Evolutionary conservation across 1,140 invertebrate species (phyloP).

Genomic region (Cotesia glomerata): DNA sequence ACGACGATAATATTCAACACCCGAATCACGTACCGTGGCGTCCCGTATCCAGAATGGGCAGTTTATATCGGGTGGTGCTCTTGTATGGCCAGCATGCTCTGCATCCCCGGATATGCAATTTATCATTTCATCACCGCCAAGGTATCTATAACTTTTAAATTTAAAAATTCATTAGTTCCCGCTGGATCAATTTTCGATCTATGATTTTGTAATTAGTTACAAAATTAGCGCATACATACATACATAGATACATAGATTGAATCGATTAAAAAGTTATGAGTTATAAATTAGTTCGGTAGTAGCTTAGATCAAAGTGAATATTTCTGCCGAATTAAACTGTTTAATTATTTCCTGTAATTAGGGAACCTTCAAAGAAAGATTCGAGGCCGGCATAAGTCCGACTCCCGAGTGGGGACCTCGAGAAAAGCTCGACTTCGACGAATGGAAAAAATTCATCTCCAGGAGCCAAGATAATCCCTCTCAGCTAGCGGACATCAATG

Average conservation of each 20-base stretch:
- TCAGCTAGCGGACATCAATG: conserved; percentile 34
- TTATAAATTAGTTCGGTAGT: not conserved
- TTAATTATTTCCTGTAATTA: conserved; percentile 26
- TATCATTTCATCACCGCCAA: conserved; percentile 51
- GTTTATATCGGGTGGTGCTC: conserved; percentile 69
- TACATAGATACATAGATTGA: not conserved
- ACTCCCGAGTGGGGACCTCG: conserved; percentile 49
- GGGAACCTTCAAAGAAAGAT: conserved; percentile 45
- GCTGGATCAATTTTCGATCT: too few species aligned
- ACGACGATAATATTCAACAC: conserved; percentile 67
- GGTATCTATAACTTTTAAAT: conserved; percentile 33
- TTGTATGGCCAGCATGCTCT: conserved; percentile 67
- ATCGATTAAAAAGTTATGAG: not conserved
- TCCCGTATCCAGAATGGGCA: conserved; percentile 70
- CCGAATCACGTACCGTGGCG: conserved; percentile 65
- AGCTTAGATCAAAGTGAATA: not conserved
- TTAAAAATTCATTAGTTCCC: too few species aligned
- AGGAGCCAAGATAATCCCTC: conserved; percentile 33
- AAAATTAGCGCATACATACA: not conserved
- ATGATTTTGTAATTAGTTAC: not conserved
- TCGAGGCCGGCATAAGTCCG: conserved; percentile 43
- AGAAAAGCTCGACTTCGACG: conserved; percentile 40
- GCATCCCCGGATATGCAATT: conserved; percentile 68
- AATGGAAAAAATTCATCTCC: conserved; percentile 44
- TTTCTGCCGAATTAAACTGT: not conserved